Conservation (phyloP, 2,113 vertebrate genomes). For the Hyperoodon ampullatus region DNA sequence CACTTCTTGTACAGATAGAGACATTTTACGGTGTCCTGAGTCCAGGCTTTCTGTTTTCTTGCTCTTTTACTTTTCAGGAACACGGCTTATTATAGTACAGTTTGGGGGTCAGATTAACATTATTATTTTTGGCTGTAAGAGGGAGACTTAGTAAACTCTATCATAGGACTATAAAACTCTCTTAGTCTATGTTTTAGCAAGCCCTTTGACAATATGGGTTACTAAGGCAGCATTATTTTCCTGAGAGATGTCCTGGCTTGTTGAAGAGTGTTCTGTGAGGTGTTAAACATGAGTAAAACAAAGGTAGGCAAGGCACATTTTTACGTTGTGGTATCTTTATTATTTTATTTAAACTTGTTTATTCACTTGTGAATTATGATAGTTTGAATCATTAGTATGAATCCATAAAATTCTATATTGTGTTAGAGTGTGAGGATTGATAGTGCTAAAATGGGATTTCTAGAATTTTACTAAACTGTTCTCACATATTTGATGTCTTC, state of each 20-base stretch:
- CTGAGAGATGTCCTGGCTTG: neutral
- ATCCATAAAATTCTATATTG: neutral
- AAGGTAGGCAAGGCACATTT: neutral
- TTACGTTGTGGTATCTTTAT: neutral
- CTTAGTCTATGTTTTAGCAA: neutral
- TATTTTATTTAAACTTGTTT: neutral
- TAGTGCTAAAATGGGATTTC: neutral
- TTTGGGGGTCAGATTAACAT: neutral
- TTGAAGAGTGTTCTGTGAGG: neutral
- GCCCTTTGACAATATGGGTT: neutral
- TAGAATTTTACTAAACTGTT: neutral
- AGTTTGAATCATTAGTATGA: conserved; percentile 3
- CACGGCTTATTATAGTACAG: neutral
- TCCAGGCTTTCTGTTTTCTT: neutral
- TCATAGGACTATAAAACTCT: neutral
- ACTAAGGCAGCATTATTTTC: neutral
- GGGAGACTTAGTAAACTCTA: neutral
- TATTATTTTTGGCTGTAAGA: neutral
- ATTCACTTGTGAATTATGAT: neutral
- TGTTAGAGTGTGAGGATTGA: neutral
- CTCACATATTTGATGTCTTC: neutral
- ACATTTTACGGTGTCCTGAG: neutral
- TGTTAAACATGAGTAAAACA: neutral
- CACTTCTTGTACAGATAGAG: neutral
- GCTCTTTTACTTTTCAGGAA: neutral